Evolutionary conservation across 2,797 vertebrate species (phyloP).

Genomic region (Perodicticus potto): DNA sequence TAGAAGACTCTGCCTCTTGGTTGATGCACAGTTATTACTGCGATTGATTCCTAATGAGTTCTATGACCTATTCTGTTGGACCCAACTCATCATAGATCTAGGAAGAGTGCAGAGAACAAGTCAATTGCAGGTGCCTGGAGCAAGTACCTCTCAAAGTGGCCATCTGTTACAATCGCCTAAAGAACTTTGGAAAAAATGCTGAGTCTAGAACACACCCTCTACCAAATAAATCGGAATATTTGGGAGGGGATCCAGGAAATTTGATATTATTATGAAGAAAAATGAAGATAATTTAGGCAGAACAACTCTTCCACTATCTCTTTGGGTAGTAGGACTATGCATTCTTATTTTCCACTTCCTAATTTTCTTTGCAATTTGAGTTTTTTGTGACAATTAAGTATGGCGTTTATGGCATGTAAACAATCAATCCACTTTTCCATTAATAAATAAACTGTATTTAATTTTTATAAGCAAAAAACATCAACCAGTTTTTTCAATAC

Average conservation of each 20-base stretch:
- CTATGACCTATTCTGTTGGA: background rate
- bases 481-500: background rate
- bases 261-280: constrained; percentile 25
- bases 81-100: background rate
- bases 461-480: background rate
- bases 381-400: background rate
- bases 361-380: constrained; percentile 31
- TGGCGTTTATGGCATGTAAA: background rate
- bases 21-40: background rate
- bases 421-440: background rate
- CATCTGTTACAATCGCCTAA: background rate
- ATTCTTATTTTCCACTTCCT: background rate
- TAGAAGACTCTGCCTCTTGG: background rate
- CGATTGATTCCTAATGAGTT: background rate
- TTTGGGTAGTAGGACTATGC: background rate
- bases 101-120: background rate
- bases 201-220: background rate
- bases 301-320: background rate
- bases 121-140: background rate
- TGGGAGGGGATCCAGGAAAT: background rate
- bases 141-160: background rate
- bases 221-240: background rate
- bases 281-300: constrained; percentile 7
- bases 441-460: background rate
- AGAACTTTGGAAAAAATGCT: background rate